Base-by-base conservation (phyloP, 2,113 vertebrate genomes). In the Pseudolaguvia tuberculata region DNA sequence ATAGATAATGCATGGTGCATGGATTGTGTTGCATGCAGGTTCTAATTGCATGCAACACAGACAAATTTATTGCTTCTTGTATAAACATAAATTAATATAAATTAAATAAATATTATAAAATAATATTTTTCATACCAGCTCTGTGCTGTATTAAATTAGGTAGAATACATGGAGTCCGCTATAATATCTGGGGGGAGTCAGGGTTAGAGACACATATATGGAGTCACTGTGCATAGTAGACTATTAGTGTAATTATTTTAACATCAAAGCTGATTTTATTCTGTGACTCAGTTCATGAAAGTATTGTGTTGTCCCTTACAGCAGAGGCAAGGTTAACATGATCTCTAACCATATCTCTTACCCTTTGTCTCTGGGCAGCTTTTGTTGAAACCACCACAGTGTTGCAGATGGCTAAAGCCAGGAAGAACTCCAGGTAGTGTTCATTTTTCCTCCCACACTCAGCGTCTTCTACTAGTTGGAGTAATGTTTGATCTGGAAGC, bases 391-490 rank as follows among this genome's bases (percentile, higher is more conserved):
- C 96, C 87, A 98, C 85, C 82, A 97, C 97, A 0, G 94, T 96
- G 86, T 98, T 98, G 89, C 97, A 99, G 89, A 98, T 93, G 84
- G 94, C 88, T 29, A 99, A 89, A 76, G 94, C 93, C 73, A 99
- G 87, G 79, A 99, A 98, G 85, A 98, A 98, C 81, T 99, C 96
- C 68, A 90, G 91, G 83, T 94, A 84, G 47, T 89, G 84, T 11
- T 47, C 80, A 70, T 63, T 59, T 48, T 74, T 75, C 70, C 84
- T 79, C 80, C 88, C 89, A 45, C 85, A 86, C 2, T 89, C 87
- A 71, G 90, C 84, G 1, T 59, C 55, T 47, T 25, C 42, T 80
- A 94, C 91, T 80, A 88, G 86, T 85, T 86, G 88, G 84, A 94
- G 86, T 79, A 98, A 89, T 79, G 83, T 91, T 86, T 89, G 88